Percentiles rank a stretch among this genome's conserved stretches.
phyloP scores from a whole-genome alignment of 2,797 vertebrate genomes.

The Galago senegalensis region DNA sequence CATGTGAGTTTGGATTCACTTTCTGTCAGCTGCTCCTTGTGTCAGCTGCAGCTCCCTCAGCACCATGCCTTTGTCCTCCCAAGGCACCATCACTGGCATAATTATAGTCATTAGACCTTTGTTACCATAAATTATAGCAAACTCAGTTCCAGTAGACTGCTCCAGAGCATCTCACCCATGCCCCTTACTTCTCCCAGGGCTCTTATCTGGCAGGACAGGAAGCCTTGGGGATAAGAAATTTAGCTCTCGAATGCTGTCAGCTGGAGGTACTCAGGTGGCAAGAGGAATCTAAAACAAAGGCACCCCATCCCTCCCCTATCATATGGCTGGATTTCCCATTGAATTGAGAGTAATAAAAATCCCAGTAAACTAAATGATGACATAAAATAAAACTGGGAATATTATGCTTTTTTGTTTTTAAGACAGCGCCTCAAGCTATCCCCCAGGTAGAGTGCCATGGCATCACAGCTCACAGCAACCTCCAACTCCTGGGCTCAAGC shows the following conservation, averaged over 20 bases:
- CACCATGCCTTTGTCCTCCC: constrained; percentile 84
- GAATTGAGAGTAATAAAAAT: background rate
- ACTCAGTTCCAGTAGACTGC: constrained; percentile 85
- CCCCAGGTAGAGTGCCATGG: too few species aligned
- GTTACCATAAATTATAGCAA: constrained; percentile 89
- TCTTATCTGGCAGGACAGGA: background rate
- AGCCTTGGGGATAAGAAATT: background rate
- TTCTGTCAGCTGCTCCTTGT: background rate
- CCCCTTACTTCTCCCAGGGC: background rate
- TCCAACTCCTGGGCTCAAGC: too few species aligned
- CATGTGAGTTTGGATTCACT: background rate
- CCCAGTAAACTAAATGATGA: background rate
- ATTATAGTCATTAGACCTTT: constrained; percentile 93
- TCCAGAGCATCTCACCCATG: constrained; percentile 44
- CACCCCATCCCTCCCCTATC: rapidly evolving
- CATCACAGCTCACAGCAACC: too few species aligned
- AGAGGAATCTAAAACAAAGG: background rate
- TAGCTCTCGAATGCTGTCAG: background rate
- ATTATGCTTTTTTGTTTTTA: background rate
- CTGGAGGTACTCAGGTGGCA: background rate
- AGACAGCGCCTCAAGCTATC: too few species aligned
- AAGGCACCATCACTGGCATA: constrained; percentile 90
- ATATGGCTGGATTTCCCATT: background rate
- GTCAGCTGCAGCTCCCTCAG: background rate
- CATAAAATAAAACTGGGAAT: background rate